Conservation (phyloP, 1,140 invertebrate genomes). For the Drosophila ohnishii region DNA sequence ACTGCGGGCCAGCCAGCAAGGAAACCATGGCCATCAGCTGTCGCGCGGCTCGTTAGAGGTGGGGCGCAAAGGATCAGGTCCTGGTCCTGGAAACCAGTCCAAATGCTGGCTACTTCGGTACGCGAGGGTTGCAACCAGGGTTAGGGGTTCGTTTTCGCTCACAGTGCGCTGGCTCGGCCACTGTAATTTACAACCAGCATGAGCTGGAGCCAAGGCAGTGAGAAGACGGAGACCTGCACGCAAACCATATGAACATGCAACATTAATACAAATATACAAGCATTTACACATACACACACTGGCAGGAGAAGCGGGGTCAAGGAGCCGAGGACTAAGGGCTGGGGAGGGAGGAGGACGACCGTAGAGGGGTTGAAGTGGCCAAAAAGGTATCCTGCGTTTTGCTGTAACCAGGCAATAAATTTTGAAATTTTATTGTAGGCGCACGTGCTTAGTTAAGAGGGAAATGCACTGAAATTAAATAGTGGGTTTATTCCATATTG, state of each 20-base stretch:
- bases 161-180: constrained; percentile 29
- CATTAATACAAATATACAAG: constrained; percentile 49
- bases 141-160: constrained; percentile 53
- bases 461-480: constrained; percentile 7
- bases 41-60: constrained; percentile 60
- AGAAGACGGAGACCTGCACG: constrained; percentile 52
- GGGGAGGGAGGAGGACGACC: not conserved
- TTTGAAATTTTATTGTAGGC: constrained; percentile 64
- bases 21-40: constrained; percentile 72
- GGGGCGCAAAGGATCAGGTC: constrained; percentile 22
- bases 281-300: constrained; percentile 7
- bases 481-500: not conserved
- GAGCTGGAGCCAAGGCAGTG: constrained; percentile 21
- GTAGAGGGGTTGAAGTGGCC: constrained; percentile 38
- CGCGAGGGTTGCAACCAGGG: constrained; percentile 60
- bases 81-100: constrained; percentile 28
- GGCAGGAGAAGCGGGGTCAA: constrained; percentile 1
- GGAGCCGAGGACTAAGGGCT: not conserved
- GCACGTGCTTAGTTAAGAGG: constrained; percentile 47
- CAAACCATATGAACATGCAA: constrained; percentile 75
- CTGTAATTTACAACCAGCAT: constrained; percentile 68
- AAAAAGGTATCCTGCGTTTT: constrained; percentile 37
- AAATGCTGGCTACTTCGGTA: constrained; percentile 11
- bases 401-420: constrained; percentile 54
- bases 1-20: constrained; percentile 39